Evolutionary conservation across 1,140 invertebrate species (phyloP).

Genomic region (Pseudomyrmex dendroicus): DNA sequence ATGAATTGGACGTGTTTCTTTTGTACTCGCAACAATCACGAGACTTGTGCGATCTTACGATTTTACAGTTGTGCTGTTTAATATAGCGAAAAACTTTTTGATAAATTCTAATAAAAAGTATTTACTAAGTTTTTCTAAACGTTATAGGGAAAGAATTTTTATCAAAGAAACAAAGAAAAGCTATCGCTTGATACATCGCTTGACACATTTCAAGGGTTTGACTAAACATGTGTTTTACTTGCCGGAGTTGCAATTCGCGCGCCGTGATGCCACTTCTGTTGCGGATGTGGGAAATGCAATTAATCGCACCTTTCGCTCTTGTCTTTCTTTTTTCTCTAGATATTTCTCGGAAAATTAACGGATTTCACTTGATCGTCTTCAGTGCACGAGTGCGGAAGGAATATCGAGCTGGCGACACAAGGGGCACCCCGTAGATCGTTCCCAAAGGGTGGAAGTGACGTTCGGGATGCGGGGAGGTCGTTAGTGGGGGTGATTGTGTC

Average conservation of each 20-base stretch:
- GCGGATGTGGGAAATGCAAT: not conserved
- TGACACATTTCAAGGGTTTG: not conserved
- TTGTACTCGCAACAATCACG: not conserved
- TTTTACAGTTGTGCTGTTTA: not conserved
- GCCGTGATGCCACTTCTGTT: not conserved
- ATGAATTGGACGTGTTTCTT: not conserved
- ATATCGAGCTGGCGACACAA: constrained; percentile 64
- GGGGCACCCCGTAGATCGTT: not conserved
- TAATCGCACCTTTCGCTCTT: not conserved
- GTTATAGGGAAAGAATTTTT: no score
- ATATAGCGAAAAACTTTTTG: no score
- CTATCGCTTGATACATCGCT: no score
- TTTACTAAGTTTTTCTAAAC: no score
- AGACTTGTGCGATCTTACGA: not conserved
- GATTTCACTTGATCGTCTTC: constrained; percentile 64
- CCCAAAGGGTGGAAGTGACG: constrained; percentile 37
- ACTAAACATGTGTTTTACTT: constrained; percentile 16
- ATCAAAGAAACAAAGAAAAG: no score
- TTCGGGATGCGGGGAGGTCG: constrained; percentile 22
- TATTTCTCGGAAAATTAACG: not conserved
- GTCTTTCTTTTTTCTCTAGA: not conserved
- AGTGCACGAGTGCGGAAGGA: constrained; percentile 69
- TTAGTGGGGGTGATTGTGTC: constrained; percentile 34
- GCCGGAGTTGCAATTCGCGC: not conserved
- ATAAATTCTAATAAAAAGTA: no score